These are phyloP conservation scores for Empidonax traillii DNA, from an alignment of 2,113 vertebrate species.

Conservation along the genomic window DNA sequence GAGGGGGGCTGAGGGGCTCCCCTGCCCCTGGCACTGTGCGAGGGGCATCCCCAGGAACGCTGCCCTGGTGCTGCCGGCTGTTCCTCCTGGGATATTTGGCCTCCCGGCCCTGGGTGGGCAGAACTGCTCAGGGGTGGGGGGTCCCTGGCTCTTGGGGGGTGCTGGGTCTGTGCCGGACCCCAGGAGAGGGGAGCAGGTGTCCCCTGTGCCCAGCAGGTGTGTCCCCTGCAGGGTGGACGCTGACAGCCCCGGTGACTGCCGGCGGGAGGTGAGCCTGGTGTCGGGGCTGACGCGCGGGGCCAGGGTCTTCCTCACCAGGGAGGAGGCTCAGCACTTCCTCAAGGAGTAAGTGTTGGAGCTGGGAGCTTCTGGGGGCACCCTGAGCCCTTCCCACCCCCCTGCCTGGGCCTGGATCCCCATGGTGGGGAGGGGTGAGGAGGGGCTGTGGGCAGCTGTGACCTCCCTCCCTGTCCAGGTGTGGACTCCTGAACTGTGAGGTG, in stretches of 20 bases:
- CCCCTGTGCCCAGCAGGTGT: not conserved
- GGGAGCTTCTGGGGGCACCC: not conserved
- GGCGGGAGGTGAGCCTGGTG: slow-evolving; percentile 86
- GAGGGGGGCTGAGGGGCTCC: not conserved
- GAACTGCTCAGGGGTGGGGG: rapidly evolving
- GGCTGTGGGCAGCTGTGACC: rapidly evolving
- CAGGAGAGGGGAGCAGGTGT: not conserved
- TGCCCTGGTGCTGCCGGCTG: not conserved
- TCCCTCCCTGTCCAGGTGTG: slow-evolving; percentile 75
- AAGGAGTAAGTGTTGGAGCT: slow-evolving; percentile 82
- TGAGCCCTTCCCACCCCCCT: not conserved
- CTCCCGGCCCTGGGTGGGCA: rapidly evolving
- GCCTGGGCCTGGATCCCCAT: rapidly evolving
- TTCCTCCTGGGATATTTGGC: rapidly evolving
- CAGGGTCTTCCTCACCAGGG: slow-evolving; percentile 85
- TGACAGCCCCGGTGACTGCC: slow-evolving; percentile 83
- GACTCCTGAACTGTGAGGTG: slow-evolving; percentile 91
- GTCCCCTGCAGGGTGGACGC: slow-evolving; percentile 79
- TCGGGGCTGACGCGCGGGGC: slow-evolving; percentile 74
- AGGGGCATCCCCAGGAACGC: rapidly evolving
- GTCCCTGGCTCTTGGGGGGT: rapidly evolving
- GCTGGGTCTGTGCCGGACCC: not conserved
- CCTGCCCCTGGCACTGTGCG: rapidly evolving
- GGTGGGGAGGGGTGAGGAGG: not conserved
- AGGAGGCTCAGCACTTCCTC: slow-evolving; percentile 88